phyloP scores from a whole-genome alignment of 1,140 invertebrate genomes.

The Oscheius sp. region DNA sequence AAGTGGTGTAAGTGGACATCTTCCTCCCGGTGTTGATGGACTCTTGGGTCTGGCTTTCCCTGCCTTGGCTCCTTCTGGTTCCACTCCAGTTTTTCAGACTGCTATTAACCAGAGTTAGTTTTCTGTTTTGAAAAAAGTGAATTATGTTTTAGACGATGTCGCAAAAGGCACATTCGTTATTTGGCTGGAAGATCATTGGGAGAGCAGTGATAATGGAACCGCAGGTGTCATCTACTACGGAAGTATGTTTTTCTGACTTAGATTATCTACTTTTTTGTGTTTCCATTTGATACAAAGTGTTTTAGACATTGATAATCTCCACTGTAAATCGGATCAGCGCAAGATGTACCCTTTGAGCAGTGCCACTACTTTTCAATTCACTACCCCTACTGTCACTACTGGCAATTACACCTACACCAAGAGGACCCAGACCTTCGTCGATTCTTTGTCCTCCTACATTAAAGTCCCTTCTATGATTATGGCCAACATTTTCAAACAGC shows the following conservation, averaged over 20 bases:
- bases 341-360: neutral
- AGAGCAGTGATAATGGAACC: neutral
- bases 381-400: neutral
- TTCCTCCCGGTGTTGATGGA: neutral
- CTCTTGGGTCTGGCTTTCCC: neutral
- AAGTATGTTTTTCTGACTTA: too few relatives aligned
- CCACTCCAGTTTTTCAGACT: neutral
- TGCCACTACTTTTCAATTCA: neutral
- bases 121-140: too few relatives aligned
- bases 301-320: neutral
- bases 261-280: neutral
- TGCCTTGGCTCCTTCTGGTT: neutral
- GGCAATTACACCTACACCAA: neutral
- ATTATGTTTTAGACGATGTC: too few relatives aligned
- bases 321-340: neutral
- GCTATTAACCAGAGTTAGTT: neutral
- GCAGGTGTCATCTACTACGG: neutral
- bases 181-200: neutral
- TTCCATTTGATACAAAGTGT: neutral
- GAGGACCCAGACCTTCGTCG: neutral
- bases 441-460: neutral
- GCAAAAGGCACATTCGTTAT: neutral
- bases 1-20: neutral
- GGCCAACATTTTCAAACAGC: neutral
- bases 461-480: neutral